phyloP scores from a whole-genome alignment of 2,888 invertebrate genomes.

The Amitus sp. region DNA sequence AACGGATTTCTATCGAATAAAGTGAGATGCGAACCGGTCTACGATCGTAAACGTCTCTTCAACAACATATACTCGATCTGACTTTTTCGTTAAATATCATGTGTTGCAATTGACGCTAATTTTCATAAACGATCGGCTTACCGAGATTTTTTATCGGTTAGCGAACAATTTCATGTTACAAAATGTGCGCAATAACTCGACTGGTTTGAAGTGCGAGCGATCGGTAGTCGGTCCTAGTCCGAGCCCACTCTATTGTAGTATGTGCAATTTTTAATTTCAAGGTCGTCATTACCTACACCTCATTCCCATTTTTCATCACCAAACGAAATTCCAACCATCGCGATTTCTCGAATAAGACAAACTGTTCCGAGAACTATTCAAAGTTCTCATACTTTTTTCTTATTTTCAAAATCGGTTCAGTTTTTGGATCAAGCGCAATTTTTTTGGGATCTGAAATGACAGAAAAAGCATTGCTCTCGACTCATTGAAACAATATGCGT shows the following conservation, averaged over 20 bases:
- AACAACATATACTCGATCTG: conserved; percentile 27
- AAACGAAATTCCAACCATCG: too few relatives aligned
- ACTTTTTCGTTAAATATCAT: neutral
- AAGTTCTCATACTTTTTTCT: neutral
- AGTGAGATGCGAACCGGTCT: conserved; percentile 37
- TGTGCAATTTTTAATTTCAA: conserved; percentile 24
- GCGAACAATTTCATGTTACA: too few relatives aligned
- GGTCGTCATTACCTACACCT: conserved; percentile 19
- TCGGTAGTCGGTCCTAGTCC: conserved; percentile 33
- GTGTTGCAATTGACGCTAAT: conserved; percentile 42
- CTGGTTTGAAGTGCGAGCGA: conserved; percentile 43
- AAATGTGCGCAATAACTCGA: conserved; percentile 33
- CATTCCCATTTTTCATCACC: conserved; percentile 6
- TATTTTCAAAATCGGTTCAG: too few relatives aligned
- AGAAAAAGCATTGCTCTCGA: too few relatives aligned
- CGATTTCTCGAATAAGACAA: too few relatives aligned
- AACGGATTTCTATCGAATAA: conserved; percentile 1
- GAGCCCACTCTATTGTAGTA: conserved; percentile 22
- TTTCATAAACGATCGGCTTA: conserved; percentile 25
- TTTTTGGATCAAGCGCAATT: too few relatives aligned
- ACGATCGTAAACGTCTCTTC: conserved; percentile 27
- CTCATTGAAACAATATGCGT: conserved; percentile 7
- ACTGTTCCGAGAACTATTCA: too few relatives aligned
- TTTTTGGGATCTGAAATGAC: too few relatives aligned
- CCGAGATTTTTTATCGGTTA: conserved; percentile 22